These are phyloP conservation scores for Petrocephalus schoutedeni DNA, from an alignment of 2,797 vertebrate species.

Conservation along the genomic window DNA sequence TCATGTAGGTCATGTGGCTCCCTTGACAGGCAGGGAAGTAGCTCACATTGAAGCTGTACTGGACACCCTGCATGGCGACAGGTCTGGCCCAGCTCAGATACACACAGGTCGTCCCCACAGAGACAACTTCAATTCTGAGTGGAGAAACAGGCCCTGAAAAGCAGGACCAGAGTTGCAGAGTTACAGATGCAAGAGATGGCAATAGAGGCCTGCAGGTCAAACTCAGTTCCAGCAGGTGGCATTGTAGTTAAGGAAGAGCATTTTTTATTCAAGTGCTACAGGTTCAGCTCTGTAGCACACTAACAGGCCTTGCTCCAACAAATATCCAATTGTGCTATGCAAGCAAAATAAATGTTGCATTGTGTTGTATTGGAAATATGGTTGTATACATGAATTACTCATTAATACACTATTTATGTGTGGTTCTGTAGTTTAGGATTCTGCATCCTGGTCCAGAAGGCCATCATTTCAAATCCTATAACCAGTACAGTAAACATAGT, in stretches of 20 bases:
- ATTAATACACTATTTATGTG: background rate
- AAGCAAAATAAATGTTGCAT: background rate
- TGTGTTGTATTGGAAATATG: background rate
- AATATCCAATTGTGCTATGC: background rate
- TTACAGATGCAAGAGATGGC: background rate
- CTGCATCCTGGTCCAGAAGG: background rate
- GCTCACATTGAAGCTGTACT: slow-evolving; percentile 16
- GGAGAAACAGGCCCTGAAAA: slow-evolving; percentile 15
- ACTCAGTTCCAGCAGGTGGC: background rate
- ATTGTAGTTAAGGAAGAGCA: background rate
- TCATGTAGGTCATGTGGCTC: background rate
- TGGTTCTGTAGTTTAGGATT: background rate
- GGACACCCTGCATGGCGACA: background rate
- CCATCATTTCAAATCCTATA: background rate
- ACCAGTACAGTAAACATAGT: background rate
- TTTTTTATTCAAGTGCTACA: background rate
- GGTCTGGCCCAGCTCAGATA: background rate
- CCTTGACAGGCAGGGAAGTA: background rate
- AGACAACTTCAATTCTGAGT: background rate
- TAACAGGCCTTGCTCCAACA: background rate
- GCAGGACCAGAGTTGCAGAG: no score
- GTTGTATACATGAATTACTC: background rate
- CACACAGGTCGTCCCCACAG: background rate
- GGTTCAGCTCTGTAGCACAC: background rate
- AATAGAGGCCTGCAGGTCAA: background rate